Evolutionary conservation across 2,797 vertebrate species (phyloP), one percentile per base, ranked within the genome.

Genomic region (Myotis pilosus): DNA sequence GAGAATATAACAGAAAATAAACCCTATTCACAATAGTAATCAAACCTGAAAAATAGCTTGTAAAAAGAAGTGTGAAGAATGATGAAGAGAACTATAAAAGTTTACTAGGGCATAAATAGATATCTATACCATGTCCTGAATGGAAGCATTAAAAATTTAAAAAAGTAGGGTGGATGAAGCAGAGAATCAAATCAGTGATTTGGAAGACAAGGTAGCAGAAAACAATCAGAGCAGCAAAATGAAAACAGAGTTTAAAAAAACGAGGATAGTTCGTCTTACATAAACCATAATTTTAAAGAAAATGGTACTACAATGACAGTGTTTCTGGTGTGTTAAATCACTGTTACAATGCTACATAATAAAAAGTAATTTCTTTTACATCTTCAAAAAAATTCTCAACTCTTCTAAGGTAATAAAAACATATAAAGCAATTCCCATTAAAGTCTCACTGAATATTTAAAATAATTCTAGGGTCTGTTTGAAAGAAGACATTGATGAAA

Each of bases 371-470:
- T 82, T 36, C 66, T 69, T 75, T 92, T 51, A 47, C 19, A 87
- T 47, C 64, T 55, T 91, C 13, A 79, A 16, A 51, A 51, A 86
- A 30, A 75, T 64, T 41, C 33, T 83, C 28, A 69, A 38, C 22
- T 78, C 19, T 88, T 55, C 25, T 49, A 38, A 91, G 25, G 25
- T 68, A 76, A 66, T n/a, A 38, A 49, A 81, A 33, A 89, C 33
- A 86, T 81, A 69, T 47, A 89, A 93, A 86, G 51, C 11, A 66
- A 83, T 17, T 68, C 8, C 80, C 33, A 90, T 38, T 83, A 78
- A 89, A 76, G 79, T 49, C 15, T 69, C 38, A 94, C 60, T 82
- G n/a, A 78, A 38, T 69, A 86, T 86, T 87, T 49, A 71, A 94
- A 94, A 82, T 23, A 78, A 72, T 41, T 79, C 38, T 64, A 55